These are phyloP conservation scores for Xiphophorus couchianus DNA, from an alignment of 2,113 vertebrate genomes.

Conservation along the genomic window DNA sequence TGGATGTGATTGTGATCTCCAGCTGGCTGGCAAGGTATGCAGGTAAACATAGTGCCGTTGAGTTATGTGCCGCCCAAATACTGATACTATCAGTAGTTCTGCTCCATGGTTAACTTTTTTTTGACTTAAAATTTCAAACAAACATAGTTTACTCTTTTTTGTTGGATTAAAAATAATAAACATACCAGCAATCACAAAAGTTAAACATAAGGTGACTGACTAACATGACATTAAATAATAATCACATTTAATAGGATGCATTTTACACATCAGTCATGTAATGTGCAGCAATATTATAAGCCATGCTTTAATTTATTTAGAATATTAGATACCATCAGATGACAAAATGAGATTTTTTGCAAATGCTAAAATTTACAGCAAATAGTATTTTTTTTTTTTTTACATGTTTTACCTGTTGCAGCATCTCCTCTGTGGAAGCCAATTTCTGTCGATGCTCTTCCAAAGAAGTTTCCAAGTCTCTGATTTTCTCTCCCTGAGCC, in stretches of 20 bases:
- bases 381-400: neutral
- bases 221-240: neutral
- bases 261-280: neutral
- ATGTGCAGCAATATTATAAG: neutral
- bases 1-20: slow-evolving; percentile 7
- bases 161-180: neutral
- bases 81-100: neutral
- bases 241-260: neutral
- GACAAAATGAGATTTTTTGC: neutral
- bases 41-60: neutral
- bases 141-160: neutral
- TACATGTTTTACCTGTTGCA: slow-evolving; percentile 88
- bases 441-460: slow-evolving; percentile 93
- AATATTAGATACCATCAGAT: neutral
- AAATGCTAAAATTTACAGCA: neutral
- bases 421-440: slow-evolving; percentile 96
- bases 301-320: neutral
- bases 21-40: neutral
- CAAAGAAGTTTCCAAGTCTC: slow-evolving; percentile 92
- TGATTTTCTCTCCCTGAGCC: slow-evolving; percentile 98
- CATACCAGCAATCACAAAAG: neutral
- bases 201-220: too few relatives aligned
- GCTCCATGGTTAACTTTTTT: neutral
- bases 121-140: neutral
- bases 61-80: neutral